A percentile compares a stretch with the other conserved stretches of the same genome.
phyloP scores from a whole-genome alignment of 2,113 vertebrate genomes.

The Conger conger region DNA sequence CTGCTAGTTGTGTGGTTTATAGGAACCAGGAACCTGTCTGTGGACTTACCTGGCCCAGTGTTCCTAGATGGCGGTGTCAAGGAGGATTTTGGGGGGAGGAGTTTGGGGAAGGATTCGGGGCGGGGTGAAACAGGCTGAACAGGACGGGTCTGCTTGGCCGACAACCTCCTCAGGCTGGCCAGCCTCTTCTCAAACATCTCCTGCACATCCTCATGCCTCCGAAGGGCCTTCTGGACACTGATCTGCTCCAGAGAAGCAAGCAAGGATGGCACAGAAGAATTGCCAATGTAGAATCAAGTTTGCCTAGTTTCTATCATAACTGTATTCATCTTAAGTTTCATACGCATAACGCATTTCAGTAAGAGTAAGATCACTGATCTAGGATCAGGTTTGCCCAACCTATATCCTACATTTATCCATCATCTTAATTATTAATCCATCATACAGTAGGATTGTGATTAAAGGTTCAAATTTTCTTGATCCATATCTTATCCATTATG shows the following conservation, averaged over 20 bases:
- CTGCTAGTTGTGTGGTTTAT: too few species aligned
- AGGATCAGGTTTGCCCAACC: too few species aligned
- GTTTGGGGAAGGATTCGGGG: slow-evolving; percentile 90
- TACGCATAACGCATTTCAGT: not conserved
- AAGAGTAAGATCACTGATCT: too few species aligned
- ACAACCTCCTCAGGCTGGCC: slow-evolving; percentile 85
- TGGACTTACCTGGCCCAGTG: slow-evolving; percentile 65
- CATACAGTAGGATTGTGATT: too few species aligned
- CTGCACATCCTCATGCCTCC: slow-evolving; percentile 84
- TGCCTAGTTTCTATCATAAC: not conserved
- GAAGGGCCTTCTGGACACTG: slow-evolving; percentile 77
- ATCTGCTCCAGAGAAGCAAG: slow-evolving; percentile 53
- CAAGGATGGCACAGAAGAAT: not conserved
- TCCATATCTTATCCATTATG: too few species aligned
- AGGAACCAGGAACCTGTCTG: not conserved
- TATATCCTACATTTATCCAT: not conserved
- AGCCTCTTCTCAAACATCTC: slow-evolving; percentile 94
- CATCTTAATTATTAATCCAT: too few species aligned
- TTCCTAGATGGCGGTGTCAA: slow-evolving; percentile 63
- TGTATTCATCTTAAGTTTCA: not conserved
- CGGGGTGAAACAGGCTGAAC: slow-evolving; percentile 93
- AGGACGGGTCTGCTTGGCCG: slow-evolving; percentile 88
- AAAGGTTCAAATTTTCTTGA: too few species aligned
- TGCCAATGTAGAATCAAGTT: not conserved
- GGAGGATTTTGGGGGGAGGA: slow-evolving; percentile 83